A percentile compares a stretch with the other conserved stretches of the same genome.
Conservation (phyloP, 2,113 vertebrate species). For the Onychostruthus taczanowskii region DNA sequence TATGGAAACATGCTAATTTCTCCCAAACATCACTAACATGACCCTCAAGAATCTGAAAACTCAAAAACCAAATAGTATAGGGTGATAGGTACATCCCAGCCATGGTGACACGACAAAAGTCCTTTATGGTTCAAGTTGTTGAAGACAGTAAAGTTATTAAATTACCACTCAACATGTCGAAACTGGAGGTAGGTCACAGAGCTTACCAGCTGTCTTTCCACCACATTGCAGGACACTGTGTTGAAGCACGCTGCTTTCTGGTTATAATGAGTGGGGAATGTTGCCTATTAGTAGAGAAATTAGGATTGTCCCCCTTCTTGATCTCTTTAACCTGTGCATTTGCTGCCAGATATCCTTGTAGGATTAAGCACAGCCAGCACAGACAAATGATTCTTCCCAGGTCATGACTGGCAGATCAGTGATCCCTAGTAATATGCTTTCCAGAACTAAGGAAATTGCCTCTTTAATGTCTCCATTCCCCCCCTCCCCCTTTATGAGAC, state of each 20-base stretch:
- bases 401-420: not conserved
- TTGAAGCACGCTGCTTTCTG: not conserved
- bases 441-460: not conserved
- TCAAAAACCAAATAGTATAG: not conserved
- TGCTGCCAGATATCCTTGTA: not conserved
- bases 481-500: not conserved
- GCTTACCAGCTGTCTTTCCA: not conserved
- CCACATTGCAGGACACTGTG: fast-evolving
- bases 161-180: not conserved
- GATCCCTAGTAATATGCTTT: not conserved
- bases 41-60: not conserved
- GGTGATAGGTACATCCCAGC: not conserved
- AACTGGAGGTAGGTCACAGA: not conserved
- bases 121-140: not conserved
- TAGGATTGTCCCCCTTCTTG: not conserved
- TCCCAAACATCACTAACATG: not conserved
- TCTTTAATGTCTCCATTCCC: not conserved
- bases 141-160: not conserved
- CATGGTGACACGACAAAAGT: not conserved
- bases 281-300: not conserved
- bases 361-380: not conserved
- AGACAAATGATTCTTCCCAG: not conserved
- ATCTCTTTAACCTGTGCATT: not conserved
- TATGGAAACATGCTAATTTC: not conserved
- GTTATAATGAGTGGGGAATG: not conserved